Evolutionary conservation across 2,888 invertebrate genomes (phyloP).

Genomic region (Itoplectis maculator): DNA sequence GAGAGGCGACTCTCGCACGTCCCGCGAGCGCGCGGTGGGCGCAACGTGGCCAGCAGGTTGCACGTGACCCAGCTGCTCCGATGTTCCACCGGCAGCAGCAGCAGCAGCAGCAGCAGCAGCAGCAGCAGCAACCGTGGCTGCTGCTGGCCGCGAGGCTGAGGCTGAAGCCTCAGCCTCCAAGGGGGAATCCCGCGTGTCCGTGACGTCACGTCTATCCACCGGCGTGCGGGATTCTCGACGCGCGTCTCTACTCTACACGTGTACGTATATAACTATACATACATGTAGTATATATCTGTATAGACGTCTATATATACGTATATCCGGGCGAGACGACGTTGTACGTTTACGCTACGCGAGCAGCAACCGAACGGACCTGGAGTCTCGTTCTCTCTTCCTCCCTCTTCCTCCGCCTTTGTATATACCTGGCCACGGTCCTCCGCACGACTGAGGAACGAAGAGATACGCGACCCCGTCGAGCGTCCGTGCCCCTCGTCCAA

Average conservation of each 20-base stretch:
- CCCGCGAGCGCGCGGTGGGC: conserved; percentile 71
- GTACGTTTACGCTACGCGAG: conserved; percentile 47
- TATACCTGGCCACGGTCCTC: conserved; percentile 31
- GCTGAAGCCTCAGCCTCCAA: background rate
- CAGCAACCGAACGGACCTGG: conserved; percentile 30
- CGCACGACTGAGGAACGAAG: conserved; percentile 25
- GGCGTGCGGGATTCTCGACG: conserved; percentile 66
- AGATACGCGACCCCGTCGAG: conserved; percentile 16
- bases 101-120: too few species aligned
- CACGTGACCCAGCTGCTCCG: conserved; percentile 83
- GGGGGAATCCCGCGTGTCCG: conserved; percentile 78
- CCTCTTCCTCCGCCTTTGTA: too few species aligned
- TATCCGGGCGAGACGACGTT: conserved; percentile 21
- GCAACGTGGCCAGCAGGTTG: conserved; percentile 73
- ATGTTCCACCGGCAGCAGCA: conserved; percentile 37
- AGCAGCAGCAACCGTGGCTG: too few species aligned
- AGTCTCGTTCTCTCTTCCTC: too few species aligned
- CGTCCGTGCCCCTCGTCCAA: conserved; percentile 15
- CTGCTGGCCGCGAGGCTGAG: conserved; percentile 1
- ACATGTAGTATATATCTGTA: too few species aligned
- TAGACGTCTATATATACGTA: too few species aligned
- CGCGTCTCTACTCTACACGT: conserved; percentile 35
- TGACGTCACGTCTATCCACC: conserved; percentile 79
- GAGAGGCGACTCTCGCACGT: conserved; percentile 66
- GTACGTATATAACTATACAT: background rate